A percentile compares a stretch with the other conserved stretches of the same genome.
phyloP scores from a whole-genome alignment of 2,888 invertebrate species.

The Seira sanloemensis region DNA sequence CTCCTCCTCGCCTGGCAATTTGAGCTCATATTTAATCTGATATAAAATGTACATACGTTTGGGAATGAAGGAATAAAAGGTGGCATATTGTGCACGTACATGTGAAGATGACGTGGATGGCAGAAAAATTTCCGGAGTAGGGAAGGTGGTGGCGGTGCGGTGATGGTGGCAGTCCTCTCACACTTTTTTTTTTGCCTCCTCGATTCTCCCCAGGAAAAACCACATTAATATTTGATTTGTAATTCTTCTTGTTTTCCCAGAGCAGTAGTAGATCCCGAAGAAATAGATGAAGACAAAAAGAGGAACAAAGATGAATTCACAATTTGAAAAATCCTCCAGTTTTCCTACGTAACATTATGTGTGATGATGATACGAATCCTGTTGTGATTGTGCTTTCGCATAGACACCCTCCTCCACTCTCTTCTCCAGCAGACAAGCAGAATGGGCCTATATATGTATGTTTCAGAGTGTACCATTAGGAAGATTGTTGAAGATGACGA shows the following conservation, averaged over 20 bases:
- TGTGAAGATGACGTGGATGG: conserved; percentile 2
- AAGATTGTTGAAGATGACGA: conserved; percentile 33
- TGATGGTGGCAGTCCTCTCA: conserved; percentile 14
- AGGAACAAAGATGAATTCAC: conserved; percentile 51
- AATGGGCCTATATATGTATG: background rate
- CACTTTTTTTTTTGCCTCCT: conserved; percentile 2
- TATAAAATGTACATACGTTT: conserved; percentile 4
- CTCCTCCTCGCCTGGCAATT: conserved; percentile 14
- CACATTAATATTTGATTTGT: conserved; percentile 68
- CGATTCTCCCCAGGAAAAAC: conserved; percentile 33
- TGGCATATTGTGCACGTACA: conserved; percentile 26
- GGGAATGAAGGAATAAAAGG: conserved; percentile 8
- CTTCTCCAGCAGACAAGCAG: background rate
- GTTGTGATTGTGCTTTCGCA: conserved; percentile 41
- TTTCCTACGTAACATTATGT: background rate
- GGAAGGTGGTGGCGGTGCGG: background rate
- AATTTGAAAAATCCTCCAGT: conserved; percentile 29
- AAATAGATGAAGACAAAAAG: conserved; percentile 14
- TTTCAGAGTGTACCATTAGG: background rate
- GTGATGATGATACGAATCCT: conserved; percentile 14
- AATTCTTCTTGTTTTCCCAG: conserved; percentile 51
- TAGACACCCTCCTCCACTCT: background rate
- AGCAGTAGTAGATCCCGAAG: background rate
- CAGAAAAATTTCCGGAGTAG: background rate
- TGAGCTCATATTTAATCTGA: conserved; percentile 10